These are phyloP conservation scores for Hemithea aestivaria DNA, from an alignment of 2,888 invertebrate genomes.

Conservation along the genomic window DNA sequence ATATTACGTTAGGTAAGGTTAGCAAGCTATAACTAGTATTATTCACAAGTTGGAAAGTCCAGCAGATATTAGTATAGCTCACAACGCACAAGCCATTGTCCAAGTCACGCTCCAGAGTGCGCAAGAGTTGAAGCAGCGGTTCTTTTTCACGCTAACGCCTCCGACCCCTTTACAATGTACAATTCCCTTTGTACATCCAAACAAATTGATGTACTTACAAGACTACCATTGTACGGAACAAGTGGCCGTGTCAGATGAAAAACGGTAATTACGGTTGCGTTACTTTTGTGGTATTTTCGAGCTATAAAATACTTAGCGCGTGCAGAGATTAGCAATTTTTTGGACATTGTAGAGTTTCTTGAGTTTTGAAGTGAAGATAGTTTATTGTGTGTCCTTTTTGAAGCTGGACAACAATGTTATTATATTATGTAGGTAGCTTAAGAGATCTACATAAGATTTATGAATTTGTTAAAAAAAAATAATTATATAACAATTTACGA, in stretches of 20 bases:
- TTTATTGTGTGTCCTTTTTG: too few species aligned
- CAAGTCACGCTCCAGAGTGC: slow-evolving; percentile 27
- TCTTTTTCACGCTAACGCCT: slow-evolving; percentile 43
- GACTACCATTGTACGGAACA: slow-evolving; percentile 51
- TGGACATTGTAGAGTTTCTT: too few species aligned
- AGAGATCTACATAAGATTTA: too few species aligned
- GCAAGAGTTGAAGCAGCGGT: slow-evolving; percentile 35
- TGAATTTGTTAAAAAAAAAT: too few species aligned
- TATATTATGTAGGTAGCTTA: too few species aligned
- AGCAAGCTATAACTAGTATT: too few species aligned
- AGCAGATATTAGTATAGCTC: slow-evolving; percentile 9
- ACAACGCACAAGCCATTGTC: slow-evolving; percentile 15
- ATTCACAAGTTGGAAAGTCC: too few species aligned
- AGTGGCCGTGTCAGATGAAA: slow-evolving; percentile 49
- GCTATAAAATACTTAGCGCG: slow-evolving; percentile 16
- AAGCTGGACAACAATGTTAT: too few species aligned
- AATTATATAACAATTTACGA: too few species aligned
- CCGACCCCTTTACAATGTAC: slow-evolving; percentile 29
- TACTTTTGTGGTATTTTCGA: slow-evolving; percentile 14
- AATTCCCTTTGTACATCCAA: slow-evolving; percentile 30
- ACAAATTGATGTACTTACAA: slow-evolving; percentile 42
- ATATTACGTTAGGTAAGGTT: too few species aligned
- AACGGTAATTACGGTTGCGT: slow-evolving; percentile 18
- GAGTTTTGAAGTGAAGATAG: too few species aligned
- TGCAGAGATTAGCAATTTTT: too few species aligned